Percentiles rank a stretch among this genome's conserved stretches.
Evolutionary conservation across 2,888 invertebrate species (phyloP).

Genomic region (Acheta domesticus): DNA sequence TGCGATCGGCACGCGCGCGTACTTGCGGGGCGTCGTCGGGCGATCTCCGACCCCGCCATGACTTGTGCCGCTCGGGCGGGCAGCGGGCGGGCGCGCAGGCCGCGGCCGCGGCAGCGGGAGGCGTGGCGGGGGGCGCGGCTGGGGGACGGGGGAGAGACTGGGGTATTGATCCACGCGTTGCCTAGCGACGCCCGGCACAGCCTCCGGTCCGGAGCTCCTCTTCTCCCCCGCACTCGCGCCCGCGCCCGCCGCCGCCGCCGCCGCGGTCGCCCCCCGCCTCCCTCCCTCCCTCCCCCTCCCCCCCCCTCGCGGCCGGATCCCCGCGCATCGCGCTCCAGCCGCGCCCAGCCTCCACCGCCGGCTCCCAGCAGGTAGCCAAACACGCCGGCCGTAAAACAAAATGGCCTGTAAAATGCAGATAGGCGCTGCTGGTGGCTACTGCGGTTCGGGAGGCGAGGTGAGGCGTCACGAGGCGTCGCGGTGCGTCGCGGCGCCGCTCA

Average conservation of each 20-base stretch:
- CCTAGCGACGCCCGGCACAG: not conserved
- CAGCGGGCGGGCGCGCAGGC: not conserved
- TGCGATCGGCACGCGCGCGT: too few species aligned
- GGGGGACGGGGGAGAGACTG: not conserved
- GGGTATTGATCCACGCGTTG: not conserved
- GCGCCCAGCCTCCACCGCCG: not conserved
- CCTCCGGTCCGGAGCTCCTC: constrained; percentile 18
- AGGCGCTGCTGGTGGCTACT: not conserved
- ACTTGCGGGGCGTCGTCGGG: not conserved
- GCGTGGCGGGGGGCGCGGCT: not conserved
- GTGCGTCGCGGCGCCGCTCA: too few species aligned
- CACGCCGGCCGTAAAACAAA: constrained; percentile 18
- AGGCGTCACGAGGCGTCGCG: too few species aligned
- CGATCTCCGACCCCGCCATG: constrained; percentile 11
- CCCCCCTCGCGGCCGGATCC: not conserved
- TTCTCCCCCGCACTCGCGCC: not conserved
- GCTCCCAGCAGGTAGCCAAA: constrained; percentile 2
- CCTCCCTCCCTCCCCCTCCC: not conserved
- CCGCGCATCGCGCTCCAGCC: not conserved
- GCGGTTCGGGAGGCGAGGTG: not conserved
- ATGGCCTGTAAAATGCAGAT: constrained; percentile 10
- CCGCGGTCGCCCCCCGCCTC: not conserved
- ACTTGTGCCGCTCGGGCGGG: not conserved
- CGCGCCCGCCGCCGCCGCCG: not conserved
- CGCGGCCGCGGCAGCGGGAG: not conserved